These are phyloP conservation scores for Anolis sagrei DNA, from an alignment of 2,113 vertebrate genomes.

Conservation along the genomic window DNA sequence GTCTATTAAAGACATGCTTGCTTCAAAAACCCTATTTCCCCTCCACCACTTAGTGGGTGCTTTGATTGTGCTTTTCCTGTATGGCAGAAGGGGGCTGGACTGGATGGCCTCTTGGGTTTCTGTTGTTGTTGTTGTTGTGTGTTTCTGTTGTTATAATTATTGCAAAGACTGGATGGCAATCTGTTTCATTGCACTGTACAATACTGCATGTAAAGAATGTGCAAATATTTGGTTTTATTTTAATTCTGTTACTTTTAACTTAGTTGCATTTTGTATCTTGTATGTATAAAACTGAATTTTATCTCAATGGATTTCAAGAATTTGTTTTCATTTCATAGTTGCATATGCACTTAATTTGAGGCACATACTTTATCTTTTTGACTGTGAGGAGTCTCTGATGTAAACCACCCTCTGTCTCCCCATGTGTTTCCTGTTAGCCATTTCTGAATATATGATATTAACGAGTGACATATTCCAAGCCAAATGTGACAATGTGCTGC, in stretches of 20 bases:
- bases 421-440: not conserved
- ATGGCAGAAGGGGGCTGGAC: too few relatives aligned
- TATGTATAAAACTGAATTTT: not conserved
- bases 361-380: not conserved
- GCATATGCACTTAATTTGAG: not conserved
- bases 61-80: too few relatives aligned
- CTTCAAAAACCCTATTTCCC: too few relatives aligned
- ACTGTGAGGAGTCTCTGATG: not conserved
- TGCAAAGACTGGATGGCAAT: too few relatives aligned
- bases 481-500: too few relatives aligned
- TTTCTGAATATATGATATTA: not conserved
- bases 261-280: not conserved
- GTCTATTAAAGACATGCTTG: too few relatives aligned
- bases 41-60: too few relatives aligned
- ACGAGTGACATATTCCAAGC: not conserved
- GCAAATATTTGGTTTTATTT: not conserved
- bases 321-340: not conserved
- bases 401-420: too few relatives aligned
- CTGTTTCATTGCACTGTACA: not conserved
- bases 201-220: accelerated
- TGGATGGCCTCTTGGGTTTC: not conserved
- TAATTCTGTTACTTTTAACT: not conserved
- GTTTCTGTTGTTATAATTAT: too few relatives aligned
- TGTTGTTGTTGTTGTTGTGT: too few relatives aligned
- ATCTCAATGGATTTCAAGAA: not conserved